Conservation (phyloP, 2,797 vertebrate species). For the Tauraco hartlaubi region DNA sequence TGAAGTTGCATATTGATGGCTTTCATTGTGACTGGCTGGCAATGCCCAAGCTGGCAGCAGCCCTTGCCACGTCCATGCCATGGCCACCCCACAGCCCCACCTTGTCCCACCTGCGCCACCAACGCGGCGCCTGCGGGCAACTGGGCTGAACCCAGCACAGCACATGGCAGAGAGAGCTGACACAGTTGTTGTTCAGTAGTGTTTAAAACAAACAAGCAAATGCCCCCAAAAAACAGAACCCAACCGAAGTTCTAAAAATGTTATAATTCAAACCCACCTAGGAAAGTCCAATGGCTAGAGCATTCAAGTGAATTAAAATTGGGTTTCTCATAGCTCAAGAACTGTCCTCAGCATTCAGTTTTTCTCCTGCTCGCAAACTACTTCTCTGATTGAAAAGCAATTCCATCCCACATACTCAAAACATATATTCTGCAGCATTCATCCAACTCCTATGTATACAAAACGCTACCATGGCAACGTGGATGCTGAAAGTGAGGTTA, state of each 20-base stretch:
- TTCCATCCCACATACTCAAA: background rate
- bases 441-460: background rate
- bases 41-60: background rate
- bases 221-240: rapidly evolving
- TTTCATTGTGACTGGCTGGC: background rate
- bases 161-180: background rate
- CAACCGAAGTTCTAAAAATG: background rate
- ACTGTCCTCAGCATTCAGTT: background rate
- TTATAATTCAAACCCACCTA: background rate
- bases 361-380: background rate
- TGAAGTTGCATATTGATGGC: background rate
- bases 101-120: background rate
- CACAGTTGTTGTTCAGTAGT: background rate
- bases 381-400: background rate
- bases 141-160: background rate
- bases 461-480: slow-evolving; percentile 11
- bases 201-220: background rate
- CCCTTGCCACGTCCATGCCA: too few species aligned
- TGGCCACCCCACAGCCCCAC: background rate
- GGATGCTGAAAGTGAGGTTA: background rate
- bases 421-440: background rate
- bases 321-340: background rate
- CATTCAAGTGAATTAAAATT: background rate
- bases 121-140: background rate
- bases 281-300: background rate